Evolutionary conservation across 2,113 vertebrate species (phyloP).

Genomic region (Actenoides lindsayi): DNA sequence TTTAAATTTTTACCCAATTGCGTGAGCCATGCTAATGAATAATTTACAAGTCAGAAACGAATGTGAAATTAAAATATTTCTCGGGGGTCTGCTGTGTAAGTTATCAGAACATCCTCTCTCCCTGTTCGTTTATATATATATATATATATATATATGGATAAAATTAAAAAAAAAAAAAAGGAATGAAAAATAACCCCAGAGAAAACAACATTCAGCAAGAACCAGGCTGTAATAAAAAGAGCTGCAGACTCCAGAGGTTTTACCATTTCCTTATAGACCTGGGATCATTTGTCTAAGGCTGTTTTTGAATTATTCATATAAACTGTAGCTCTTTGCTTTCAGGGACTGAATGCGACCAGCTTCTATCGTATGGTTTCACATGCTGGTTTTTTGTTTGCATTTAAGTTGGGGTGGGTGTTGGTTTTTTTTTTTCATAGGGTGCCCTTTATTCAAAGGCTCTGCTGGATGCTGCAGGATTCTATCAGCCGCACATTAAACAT

Average conservation of each 20-base stretch:
- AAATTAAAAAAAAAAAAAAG: not conserved
- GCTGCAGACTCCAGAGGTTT: conserved; percentile 69
- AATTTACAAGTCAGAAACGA: conserved; percentile 72
- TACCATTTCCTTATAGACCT: conserved; percentile 71
- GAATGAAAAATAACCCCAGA: conserved; percentile 70
- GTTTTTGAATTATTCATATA: conserved; percentile 84
- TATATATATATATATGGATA: not conserved
- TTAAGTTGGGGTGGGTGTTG: not conserved
- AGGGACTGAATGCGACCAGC: conserved; percentile 48
- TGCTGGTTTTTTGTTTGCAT: conserved; percentile 35
- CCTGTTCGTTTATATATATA: conserved; percentile 31
- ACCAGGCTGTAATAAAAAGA: conserved; percentile 77
- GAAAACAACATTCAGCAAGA: conserved; percentile 67
- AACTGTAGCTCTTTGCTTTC: conserved; percentile 54
- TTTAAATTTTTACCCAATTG: conserved; percentile 61
- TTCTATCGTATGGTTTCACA: conserved; percentile 35
- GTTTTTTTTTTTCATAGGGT: conserved; percentile 46
- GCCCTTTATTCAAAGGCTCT: conserved; percentile 15
- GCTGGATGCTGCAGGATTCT: conserved; percentile 39
- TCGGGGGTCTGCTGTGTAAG: conserved; percentile 36
- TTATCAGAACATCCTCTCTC: conserved; percentile 51
- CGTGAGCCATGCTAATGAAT: conserved; percentile 67
- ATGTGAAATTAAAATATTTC: conserved; percentile 59
- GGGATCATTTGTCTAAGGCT: conserved; percentile 79
- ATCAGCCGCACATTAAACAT: conserved; percentile 30